Evolutionary conservation across 2,797 vertebrate genomes (phyloP), one percentile per base, ranked within the genome.

Genomic region (Aphelocoma californica): DNA sequence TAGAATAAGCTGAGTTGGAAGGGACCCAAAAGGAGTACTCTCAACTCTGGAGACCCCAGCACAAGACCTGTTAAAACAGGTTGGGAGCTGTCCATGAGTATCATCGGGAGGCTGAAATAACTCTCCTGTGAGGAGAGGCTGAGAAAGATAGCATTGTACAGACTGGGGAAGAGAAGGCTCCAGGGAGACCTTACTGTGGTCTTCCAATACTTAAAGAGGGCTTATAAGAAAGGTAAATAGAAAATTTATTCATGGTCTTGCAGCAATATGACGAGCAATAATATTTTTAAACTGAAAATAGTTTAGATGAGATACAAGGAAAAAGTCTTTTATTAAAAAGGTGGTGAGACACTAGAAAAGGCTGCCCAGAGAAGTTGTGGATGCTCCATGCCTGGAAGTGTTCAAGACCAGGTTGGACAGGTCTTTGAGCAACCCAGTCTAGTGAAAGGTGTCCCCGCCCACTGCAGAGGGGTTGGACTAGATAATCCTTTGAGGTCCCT

Each of bases 81-180:
- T 0, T 57, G 36, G n/a, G 38, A 50, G 2, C 25, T 77, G 23
- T 12, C 38, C 8, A 5, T 54, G 28, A 70, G 14, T 6, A 7
- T 26, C 14, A 31, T 8, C 0, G 0, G 4, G 28, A 12, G 6
- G 12, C 14, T 44, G 29, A 62, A 75, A 56, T 21, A 38, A 8
- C 36, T 62, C 28, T 50, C 9, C 28, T 20, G 18, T 18, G 28
- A 77, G 16, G 11, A 69, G 18, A 50, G 17, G 24, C 24, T n/a
- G 23, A 62, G 34, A 50, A 36, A 62, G 28, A 12, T 6, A 14
- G 4, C 17, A 10, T 29, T 77, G 7, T n/a, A 57, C 20, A 34
- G 12, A 9, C 3, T n/a, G 28, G 28, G 19, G 17, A 24, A 13
- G 40, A 45, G 24, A 38, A 57, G 14, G 8, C 19, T 70, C 17